Evolutionary conservation across 2,797 vertebrate species (phyloP), one percentile per base, ranked within the genome.

Genomic region (Gouania willdenowi): DNA sequence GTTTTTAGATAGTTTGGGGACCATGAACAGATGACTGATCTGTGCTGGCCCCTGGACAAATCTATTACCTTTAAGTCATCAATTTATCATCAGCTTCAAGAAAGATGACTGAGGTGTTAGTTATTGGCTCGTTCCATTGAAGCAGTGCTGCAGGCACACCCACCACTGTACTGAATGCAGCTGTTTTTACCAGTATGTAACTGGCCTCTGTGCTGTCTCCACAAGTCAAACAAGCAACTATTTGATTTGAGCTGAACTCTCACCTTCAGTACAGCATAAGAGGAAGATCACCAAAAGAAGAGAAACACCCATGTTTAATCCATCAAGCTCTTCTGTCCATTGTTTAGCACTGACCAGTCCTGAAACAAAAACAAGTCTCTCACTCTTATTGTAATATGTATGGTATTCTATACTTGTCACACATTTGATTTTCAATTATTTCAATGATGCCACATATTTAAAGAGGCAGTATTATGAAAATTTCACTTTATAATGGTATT

Each of bases 221-320:
- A n/a, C 8, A 12, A 26, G 8, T 25, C 42, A 50, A 29, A 59
- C 19, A 31, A 27, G 20, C 26, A 25, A 13, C 10, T 29, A 26
- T 51, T 66, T 58, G 48, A 30, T 49, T 33, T 34, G 14, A 31
- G 19, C 20, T 33, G 22, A 36, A 43, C 11, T 33, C 75, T 81
- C 50, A 88, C 87, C 83, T 77, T 75, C 59, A 60, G 26, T 53
- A 19, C 20, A 20, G 56, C 26, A 60, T n/a, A 64, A 66, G 10
- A 86, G 60, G 0, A 81, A 53, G 1, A 81, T 34, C 18, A 70
- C 5, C 8, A 72, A 38, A 28, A 74, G 40, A 33, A 35, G 17
- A 23, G 63, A 26, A 38, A 36, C 9, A 30, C 38, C 33, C 81
- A 86, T 85, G 26, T 39, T 79, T 43, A 20, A 31, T 26, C 18